phyloP scores from a whole-genome alignment of 2,113 vertebrate genomes.

The Ibidorhyncha struthersii region DNA sequence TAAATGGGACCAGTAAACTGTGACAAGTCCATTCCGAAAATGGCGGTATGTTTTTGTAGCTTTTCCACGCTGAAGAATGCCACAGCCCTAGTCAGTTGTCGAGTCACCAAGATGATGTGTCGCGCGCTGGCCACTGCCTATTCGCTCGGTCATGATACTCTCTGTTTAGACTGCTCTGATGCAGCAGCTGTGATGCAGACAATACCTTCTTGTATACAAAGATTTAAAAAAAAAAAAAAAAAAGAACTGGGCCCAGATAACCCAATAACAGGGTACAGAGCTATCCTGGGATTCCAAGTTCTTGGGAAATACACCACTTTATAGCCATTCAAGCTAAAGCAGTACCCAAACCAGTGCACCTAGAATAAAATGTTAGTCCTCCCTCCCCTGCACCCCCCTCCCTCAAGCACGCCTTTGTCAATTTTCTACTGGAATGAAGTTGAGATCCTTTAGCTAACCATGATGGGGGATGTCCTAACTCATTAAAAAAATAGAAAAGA shows the following conservation, averaged over 20 bases:
- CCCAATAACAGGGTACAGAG: neutral
- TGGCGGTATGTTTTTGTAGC: neutral
- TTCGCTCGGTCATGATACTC: neutral
- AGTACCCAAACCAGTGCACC: slow-evolving; percentile 31
- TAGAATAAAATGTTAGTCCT: neutral
- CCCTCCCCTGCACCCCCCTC: neutral
- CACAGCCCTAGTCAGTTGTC: neutral
- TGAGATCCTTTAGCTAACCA: neutral
- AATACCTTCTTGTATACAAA: neutral
- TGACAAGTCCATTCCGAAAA: slow-evolving; percentile 14
- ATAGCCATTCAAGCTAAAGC: neutral
- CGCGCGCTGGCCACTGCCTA: neutral
- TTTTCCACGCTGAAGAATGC: neutral
- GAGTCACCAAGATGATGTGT: neutral
- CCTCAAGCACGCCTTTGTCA: neutral
- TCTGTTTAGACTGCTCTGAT: neutral
- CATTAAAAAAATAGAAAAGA: slow-evolving; percentile 55
- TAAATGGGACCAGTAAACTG: slow-evolving; percentile 32
- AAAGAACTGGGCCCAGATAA: neutral
- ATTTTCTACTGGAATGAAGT: slow-evolving; percentile 34
- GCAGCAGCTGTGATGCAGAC: slow-evolving; percentile 6
- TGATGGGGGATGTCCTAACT: neutral
- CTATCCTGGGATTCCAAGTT: neutral
- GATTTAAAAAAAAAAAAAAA: neutral
- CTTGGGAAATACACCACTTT: neutral